Evolutionary conservation across 2,113 vertebrate species (phyloP), one percentile per base, ranked within the genome.

Genomic region (Siphamia tubifer): DNA sequence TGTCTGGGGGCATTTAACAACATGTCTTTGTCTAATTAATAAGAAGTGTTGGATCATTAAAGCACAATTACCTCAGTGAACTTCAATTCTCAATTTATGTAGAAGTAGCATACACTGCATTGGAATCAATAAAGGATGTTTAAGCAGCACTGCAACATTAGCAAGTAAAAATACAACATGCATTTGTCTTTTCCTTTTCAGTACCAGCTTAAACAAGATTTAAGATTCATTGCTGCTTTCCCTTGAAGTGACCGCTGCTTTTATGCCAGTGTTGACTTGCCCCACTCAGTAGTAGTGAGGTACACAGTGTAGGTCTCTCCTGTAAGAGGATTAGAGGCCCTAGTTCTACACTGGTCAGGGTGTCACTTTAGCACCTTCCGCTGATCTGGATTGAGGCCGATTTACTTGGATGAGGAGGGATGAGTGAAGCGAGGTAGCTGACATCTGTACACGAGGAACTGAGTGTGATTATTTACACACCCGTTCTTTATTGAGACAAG

Each of bases 241-340:
- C 8, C 39, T 13, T 25, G 17, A 44, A 49, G 16, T 66, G 39
- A 57, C 13, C 2, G 4, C 64, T 30, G 47, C 30, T 38, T 53
- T 27, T 31, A 20, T 57, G 47, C 69, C 55, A 39, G 45, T 2
- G 11, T 38, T 40, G 65, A 57, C 68, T 24, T 52, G 66, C 57
- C 31, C 64, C 49, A 23, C 43, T 48, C 69, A 32, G 39, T 43
- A 38, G 49, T 36, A 75, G 42, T 56, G 48, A 44, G 55, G 19
- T 57, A 49, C 25, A 43, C 47, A 20, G 57, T 36, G 36, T 68
- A 63, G 77, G 63, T 74, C 77, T 79, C 66, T 67, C 52, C 66
- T 64, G 42, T 86, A 87, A 89, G 88, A 86, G 81, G 88, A 91
- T 90, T 90, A 85, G n/a, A 54, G 34, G 42, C 57, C 57, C 27